These are phyloP conservation scores for Sitta europaea DNA, from an alignment of 2,113 vertebrate genomes.

Conservation along the genomic window DNA sequence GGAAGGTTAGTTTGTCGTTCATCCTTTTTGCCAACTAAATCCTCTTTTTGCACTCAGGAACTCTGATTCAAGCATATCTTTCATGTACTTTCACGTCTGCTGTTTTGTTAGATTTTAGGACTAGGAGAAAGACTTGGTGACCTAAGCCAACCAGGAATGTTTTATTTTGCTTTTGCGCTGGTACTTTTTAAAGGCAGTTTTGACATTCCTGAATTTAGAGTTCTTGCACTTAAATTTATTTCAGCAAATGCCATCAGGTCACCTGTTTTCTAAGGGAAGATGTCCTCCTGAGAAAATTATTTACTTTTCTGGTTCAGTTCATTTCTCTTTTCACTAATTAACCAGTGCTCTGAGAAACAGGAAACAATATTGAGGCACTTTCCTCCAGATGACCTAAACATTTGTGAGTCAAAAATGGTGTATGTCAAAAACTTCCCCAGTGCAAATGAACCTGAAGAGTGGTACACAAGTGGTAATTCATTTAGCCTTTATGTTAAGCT, in stretches of 20 bases:
- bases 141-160: neutral
- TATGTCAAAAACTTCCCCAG: neutral
- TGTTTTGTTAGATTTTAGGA: neutral
- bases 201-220: neutral
- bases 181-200: neutral
- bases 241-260: neutral
- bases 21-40: neutral
- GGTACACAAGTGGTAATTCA: neutral
- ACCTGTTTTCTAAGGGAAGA: neutral
- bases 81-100: neutral
- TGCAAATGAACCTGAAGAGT: neutral
- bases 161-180: neutral
- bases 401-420: neutral
- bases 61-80: neutral
- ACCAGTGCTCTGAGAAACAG: neutral
- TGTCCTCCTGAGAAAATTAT: neutral
- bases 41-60: neutral
- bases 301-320: neutral
- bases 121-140: neutral
- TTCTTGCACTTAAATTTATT: neutral
- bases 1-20: neutral
- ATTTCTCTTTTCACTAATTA: neutral
- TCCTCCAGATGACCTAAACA: neutral
- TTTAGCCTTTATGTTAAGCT: neutral
- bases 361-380: neutral